A percentile compares a stretch with the other conserved stretches of the same genome.
Conservation (phyloP, 1,140 invertebrate genomes). For the Camponotus pennsylvanicus region DNA sequence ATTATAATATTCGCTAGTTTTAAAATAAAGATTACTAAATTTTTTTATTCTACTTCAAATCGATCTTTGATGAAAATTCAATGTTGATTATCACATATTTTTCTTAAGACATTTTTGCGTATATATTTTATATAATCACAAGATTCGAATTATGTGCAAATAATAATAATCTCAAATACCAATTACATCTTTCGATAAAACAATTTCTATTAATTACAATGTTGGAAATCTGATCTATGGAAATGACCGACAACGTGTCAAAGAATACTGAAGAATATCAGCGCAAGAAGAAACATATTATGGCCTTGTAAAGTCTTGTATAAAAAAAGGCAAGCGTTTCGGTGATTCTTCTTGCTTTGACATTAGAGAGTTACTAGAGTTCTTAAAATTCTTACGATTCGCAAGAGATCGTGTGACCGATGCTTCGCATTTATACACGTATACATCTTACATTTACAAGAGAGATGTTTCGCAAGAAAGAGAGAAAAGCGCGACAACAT, state of each 20-base stretch:
- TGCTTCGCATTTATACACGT: neutral
- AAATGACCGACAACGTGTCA: conserved; percentile 11
- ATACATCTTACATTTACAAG: neutral
- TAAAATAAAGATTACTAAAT: conserved; percentile 14
- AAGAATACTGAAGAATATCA: conserved; percentile 3
- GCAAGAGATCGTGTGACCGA: conserved; percentile 6
- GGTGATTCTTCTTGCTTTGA: conserved; percentile 35
- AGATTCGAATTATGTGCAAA: neutral
- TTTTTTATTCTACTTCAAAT: neutral
- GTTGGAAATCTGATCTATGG: too few relatives aligned
- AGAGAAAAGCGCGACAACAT: conserved; percentile 9
- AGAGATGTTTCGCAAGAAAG: conserved; percentile 8
- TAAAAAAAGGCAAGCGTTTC: conserved; percentile 24
- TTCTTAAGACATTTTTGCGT: neutral
- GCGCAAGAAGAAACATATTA: conserved; percentile 26
- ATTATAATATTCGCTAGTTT: neutral
- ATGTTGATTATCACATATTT: neutral
- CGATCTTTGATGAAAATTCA: neutral
- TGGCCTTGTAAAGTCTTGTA: conserved; percentile 47
- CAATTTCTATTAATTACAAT: neutral
- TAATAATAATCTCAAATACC: neutral
- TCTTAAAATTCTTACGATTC: conserved; percentile 43
- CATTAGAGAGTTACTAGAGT: conserved; percentile 18
- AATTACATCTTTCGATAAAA: neutral
- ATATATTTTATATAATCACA: conserved; percentile 8